A percentile compares a stretch with the other conserved stretches of the same genome.
Conservation (phyloP, 1,140 invertebrate genomes). For the Heliconius nattereri region DNA sequence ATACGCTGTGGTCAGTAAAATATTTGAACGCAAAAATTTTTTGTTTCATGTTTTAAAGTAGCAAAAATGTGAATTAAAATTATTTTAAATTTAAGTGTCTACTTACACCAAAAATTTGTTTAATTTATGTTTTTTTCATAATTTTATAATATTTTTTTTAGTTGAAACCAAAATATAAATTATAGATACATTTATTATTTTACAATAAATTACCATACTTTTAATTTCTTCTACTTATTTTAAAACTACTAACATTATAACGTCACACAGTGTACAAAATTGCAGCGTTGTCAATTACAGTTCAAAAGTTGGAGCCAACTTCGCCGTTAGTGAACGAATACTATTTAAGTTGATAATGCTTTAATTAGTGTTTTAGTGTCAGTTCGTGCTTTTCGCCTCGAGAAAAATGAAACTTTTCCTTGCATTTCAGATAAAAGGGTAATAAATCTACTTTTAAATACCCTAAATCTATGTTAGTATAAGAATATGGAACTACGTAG, state of each 20-base stretch:
- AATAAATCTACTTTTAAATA: slow-evolving; percentile 1
- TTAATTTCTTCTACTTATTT: neutral
- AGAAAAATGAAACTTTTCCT: slow-evolving; percentile 17
- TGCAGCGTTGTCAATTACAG: slow-evolving; percentile 20
- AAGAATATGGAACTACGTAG: neutral
- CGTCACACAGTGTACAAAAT: neutral
- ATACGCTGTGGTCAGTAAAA: neutral
- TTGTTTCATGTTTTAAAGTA: neutral
- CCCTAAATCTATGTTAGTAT: neutral
- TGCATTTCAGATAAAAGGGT: slow-evolving; percentile 11
- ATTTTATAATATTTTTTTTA: too few species aligned
- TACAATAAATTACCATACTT: neutral
- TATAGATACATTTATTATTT: neutral
- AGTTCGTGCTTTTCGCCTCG: slow-evolving; percentile 10
- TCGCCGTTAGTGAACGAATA: slow-evolving; percentile 16
- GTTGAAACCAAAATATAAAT: neutral
- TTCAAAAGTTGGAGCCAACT: slow-evolving; percentile 18
- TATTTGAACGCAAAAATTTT: neutral
- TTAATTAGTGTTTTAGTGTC: slow-evolving; percentile 15
- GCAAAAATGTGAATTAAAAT: neutral
- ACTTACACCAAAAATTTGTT: too few species aligned
- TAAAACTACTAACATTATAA: neutral
- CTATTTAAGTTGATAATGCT: slow-evolving; percentile 22
- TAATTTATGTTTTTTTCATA: too few species aligned
- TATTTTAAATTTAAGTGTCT: too few species aligned